Conservation (phyloP, 2,888 invertebrate species). For the Polyploca ridens region DNA sequence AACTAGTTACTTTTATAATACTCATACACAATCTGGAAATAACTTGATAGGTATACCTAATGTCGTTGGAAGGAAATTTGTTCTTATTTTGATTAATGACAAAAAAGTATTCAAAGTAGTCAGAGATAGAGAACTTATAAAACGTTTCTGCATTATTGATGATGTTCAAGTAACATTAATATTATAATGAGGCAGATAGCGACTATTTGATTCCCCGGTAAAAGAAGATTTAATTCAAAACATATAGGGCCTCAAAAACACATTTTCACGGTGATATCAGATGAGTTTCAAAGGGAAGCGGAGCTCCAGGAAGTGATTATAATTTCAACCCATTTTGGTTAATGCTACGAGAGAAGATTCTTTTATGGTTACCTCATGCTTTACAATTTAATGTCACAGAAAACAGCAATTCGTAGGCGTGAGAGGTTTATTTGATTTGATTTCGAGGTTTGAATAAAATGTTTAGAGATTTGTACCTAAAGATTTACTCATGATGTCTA, state of each 20-base stretch:
- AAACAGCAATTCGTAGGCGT: background rate
- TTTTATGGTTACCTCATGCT: slow-evolving; percentile 4
- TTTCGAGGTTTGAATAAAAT: no score
- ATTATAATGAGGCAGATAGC: background rate
- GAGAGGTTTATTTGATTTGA: no score
- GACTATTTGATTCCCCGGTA: background rate
- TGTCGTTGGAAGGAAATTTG: no score
- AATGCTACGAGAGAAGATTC: slow-evolving; percentile 7
- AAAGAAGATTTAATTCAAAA: background rate
- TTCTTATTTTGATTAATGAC: no score
- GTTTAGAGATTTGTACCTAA: no score
- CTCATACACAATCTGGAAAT: background rate
- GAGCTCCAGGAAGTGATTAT: slow-evolving; percentile 6
- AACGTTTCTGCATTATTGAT: no score
- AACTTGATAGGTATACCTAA: no score
- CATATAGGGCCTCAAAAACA: background rate
- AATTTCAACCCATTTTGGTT: slow-evolving; percentile 11
- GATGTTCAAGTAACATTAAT: background rate
- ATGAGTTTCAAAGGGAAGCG: slow-evolving; percentile 10
- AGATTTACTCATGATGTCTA: no score
- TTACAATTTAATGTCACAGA: slow-evolving; percentile 5
- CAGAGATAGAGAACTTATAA: no score
- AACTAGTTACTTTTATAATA: background rate
- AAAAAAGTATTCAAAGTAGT: no score
- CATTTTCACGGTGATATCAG: background rate